Conservation (phyloP, 2,888 invertebrate genomes). For the Heliconius sara region DNA sequence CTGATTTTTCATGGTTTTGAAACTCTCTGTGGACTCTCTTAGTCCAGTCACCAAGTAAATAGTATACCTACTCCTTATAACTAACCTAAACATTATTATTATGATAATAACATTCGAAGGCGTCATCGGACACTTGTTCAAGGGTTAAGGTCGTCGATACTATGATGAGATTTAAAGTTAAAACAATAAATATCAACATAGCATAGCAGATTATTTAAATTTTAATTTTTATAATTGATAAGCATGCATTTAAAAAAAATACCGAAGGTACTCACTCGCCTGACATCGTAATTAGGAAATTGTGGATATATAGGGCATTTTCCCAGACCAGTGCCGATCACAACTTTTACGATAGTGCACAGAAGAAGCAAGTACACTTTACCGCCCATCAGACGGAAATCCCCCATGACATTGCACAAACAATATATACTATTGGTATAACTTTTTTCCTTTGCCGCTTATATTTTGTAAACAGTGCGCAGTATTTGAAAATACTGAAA, state of each 20-base stretch:
- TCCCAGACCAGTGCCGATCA: conserved; percentile 83
- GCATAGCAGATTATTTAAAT: background rate
- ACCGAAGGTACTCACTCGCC: conserved; percentile 80
- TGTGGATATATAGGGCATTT: conserved; percentile 87
- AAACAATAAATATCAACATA: conserved; percentile 9
- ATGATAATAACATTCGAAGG: conserved; percentile 48
- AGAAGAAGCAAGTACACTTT: conserved; percentile 61
- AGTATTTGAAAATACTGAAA: conserved; percentile 47
- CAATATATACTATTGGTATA: conserved; percentile 24
- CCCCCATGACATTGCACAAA: conserved; percentile 66
- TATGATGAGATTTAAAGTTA: conserved; percentile 34
- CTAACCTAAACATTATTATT: conserved; percentile 30
- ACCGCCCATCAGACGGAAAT: conserved; percentile 61
- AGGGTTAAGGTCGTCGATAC: conserved; percentile 48
- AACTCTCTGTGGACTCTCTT: too few relatives aligned
- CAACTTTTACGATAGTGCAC: conserved; percentile 59
- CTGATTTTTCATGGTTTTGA: background rate
- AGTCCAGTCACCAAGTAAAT: background rate
- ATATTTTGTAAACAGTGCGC: conserved; percentile 50
- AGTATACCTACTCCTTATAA: background rate
- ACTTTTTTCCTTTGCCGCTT: conserved; percentile 25
- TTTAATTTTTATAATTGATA: background rate
- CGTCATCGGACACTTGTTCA: conserved; percentile 26
- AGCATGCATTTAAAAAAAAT: background rate
- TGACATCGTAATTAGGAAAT: conserved; percentile 86